These are phyloP conservation scores for Globodera rostochiensis DNA, from an alignment of 1,140 invertebrate genomes.

Conservation along the genomic window DNA sequence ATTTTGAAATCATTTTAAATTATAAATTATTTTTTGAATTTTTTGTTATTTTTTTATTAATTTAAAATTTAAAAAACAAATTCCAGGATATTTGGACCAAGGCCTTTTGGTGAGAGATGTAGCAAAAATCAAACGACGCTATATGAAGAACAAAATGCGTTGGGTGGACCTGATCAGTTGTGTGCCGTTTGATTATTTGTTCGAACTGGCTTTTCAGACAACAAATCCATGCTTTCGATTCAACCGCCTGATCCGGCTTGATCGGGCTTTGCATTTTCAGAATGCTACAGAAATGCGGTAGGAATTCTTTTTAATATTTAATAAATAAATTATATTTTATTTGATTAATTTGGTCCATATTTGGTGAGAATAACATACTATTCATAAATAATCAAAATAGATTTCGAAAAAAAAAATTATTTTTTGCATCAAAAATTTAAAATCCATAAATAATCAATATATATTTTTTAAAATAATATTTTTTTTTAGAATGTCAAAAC, in stretches of 20 bases:
- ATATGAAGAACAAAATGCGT: neutral
- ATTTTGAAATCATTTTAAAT: neutral
- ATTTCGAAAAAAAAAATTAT: too few relatives aligned
- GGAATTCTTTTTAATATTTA: too few relatives aligned
- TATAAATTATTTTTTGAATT: too few relatives aligned
- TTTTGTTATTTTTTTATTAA: neutral
- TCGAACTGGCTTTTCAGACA: slow-evolving; percentile 10
- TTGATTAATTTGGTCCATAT: too few relatives aligned
- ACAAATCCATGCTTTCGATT: slow-evolving; percentile 28
- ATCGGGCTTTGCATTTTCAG: slow-evolving; percentile 1
- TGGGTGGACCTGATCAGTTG: slow-evolving; percentile 13
- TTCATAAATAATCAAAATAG: too few relatives aligned
- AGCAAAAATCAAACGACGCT: slow-evolving; percentile 3
- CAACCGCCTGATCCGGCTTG: slow-evolving; percentile 14
- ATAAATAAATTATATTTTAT: too few relatives aligned
- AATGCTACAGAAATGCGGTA: slow-evolving; percentile 27
- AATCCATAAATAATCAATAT: too few relatives aligned
- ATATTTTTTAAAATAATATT: too few relatives aligned
- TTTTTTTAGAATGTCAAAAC: slow-evolving; percentile 76
- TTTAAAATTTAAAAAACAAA: neutral
- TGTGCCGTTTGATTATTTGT: slow-evolving; percentile 17
- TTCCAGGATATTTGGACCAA: slow-evolving; percentile 26
- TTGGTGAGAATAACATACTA: too few relatives aligned
- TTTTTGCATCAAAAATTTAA: too few relatives aligned
- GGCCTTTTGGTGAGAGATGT: slow-evolving; percentile 21